Evolutionary conservation across 2,888 invertebrate species (phyloP), one percentile per base, ranked within the genome.

Genomic region (Auanema freiburgensis): DNA sequence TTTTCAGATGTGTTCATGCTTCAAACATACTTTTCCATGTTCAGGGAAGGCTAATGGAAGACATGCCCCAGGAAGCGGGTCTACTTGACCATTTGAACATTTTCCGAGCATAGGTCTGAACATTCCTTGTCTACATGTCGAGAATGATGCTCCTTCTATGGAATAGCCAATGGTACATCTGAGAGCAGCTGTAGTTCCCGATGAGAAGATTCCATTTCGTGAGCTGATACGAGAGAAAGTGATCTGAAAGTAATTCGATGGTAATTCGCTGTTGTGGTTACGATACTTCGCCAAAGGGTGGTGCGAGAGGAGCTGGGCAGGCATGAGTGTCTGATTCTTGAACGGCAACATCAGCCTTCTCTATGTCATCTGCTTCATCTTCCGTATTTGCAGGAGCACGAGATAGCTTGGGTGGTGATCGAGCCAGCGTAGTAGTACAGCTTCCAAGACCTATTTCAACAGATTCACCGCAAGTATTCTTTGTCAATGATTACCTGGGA

Each of bases 71-170:
- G 58, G 46, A 2, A 55, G 54, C 1, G 49, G n/a, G 3, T 24
- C 18, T n/a, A 60, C 66, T 1, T 43, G 55, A 0, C 65, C 65
- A 12, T 65, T 64, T 1, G 58, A 25, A 44, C 74, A 74, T 49
- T 63, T 63, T 25, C 74, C 74, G 25, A 74, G 23, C 1, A 71
- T 58, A 3, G 74, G 74, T 33, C 74, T 62, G 64, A 74, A 74
- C n/a, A 65, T 63, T 43, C 74, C 74, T 16, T 53, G 51, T 21
- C 59, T 49, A 57, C 74, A 74, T 8, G 69, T 71, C 1, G 74
- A 62, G 51, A 70, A 71, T 0, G 69, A 66, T 6, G 71, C 57
- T 14, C 74, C 65, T 33, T 40, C 43, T 21, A 50, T 57, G 6
- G 25, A 50, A 51, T 56, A 50, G 1, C 57, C 57, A 14, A 51